These are phyloP conservation scores for Tadarida brasiliensis DNA, from an alignment of 2,797 vertebrate species.

Conservation along the genomic window DNA sequence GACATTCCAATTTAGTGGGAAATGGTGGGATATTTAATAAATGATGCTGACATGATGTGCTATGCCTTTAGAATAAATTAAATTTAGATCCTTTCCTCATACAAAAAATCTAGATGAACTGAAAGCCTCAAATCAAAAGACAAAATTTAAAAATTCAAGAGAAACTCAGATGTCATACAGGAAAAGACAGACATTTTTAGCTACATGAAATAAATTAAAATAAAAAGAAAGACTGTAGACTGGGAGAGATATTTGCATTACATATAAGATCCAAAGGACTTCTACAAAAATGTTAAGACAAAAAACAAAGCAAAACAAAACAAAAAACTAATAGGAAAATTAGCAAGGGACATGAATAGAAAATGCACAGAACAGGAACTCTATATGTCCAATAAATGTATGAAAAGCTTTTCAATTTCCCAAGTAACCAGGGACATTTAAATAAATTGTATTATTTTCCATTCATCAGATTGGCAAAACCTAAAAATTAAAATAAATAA, in stretches of 20 bases:
- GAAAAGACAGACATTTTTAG: neutral
- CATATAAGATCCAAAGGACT: neutral
- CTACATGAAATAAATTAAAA: constrained; percentile 17
- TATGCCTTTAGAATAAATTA: neutral
- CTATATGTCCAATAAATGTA: neutral
- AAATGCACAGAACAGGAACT: neutral
- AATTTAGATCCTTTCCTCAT: neutral
- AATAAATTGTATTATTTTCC: neutral
- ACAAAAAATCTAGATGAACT: neutral
- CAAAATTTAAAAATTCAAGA: neutral
- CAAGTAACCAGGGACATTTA: neutral
- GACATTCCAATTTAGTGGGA: neutral
- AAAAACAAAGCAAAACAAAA: neutral
- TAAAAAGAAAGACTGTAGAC: neutral
- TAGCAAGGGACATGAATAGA: neutral
- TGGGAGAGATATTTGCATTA: neutral
- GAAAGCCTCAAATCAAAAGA: neutral
- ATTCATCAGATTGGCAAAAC: neutral
- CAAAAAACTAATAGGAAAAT: neutral
- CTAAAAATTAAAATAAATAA: neutral
- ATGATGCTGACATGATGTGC: neutral
- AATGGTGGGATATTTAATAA: neutral
- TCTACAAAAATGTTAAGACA: neutral
- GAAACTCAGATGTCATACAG: neutral
- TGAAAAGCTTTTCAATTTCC: neutral